Conservation (phyloP, 2,888 invertebrate species). For the Drosophila nigricruria region DNA sequence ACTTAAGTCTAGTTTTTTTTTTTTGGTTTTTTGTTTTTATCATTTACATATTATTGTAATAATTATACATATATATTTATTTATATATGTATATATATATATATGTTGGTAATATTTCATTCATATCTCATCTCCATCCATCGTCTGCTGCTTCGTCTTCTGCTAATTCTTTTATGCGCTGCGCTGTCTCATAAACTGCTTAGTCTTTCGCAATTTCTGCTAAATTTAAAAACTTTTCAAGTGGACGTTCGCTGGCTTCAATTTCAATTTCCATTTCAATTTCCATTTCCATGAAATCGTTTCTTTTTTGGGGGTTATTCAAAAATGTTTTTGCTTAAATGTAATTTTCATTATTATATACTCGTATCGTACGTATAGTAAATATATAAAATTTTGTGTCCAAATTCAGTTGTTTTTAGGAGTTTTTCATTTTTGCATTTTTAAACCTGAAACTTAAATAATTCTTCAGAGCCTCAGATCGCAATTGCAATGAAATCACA, state of each 20-base stretch:
- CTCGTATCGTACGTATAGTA: conserved; percentile 67
- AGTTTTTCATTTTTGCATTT: conserved; percentile 62
- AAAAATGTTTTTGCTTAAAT: conserved; percentile 68
- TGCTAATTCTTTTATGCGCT: conserved; percentile 8
- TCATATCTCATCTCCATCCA: conserved; percentile 17
- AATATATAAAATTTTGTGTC: conserved; percentile 82
- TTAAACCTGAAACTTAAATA: conserved; percentile 41
- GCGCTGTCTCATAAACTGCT: conserved; percentile 52
- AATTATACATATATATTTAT: conserved; percentile 45
- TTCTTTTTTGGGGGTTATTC: conserved; percentile 43
- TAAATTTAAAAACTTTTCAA: conserved; percentile 65
- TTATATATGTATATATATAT: conserved; percentile 3
- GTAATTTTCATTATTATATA: conserved; percentile 69
- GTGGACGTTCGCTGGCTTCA: conserved; percentile 62
- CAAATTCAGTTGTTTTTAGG: conserved; percentile 84
- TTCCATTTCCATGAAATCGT: conserved; percentile 29
- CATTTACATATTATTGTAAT: conserved; percentile 77
- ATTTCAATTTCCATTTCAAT: conserved; percentile 24
- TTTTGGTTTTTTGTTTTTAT: conserved; percentile 14
- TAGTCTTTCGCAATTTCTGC: conserved; percentile 23
- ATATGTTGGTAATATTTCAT: conserved; percentile 44
- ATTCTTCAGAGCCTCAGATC: conserved; percentile 34
- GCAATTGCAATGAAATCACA: conserved; percentile 28
- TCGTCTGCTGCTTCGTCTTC: background rate
- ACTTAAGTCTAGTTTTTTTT: conserved; percentile 63